Evolutionary conservation across 2,113 vertebrate genomes (phyloP), one percentile per base, ranked within the genome.

Genomic region (Cinclus cinclus): DNA sequence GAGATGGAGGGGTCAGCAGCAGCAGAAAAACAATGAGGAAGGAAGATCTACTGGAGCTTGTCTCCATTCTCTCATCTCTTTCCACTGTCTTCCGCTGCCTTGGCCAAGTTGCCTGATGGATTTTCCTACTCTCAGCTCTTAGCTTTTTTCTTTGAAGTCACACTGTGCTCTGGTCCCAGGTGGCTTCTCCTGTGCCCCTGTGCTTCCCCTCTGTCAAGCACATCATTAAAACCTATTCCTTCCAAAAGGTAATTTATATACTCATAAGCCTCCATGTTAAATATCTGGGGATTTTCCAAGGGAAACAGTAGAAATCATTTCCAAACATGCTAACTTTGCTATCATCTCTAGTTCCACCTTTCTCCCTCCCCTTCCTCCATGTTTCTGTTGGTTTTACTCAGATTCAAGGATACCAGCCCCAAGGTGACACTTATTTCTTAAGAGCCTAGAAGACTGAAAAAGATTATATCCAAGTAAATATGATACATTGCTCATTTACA

Each of bases 101-200:
- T 67, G 68, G 94, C 95, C 82, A 92, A 63, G 85, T 13, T 80
- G 76, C 68, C 71, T 95, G 94, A 96, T 96, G 90, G 87, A 90
- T 97, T 96, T 96, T 93, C 92, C 95, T 97, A 56, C 68, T 87
- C 60, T 83, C 37, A 86, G 83, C 64, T 92, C 71, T 81, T 90
- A 83, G 39, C 39, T 88, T 86, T 95, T 92, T 74, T 55, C 71
- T 94, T 96, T 97, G 82, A 90, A 95, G 64, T 47, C 82, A 47
- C 39, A 15, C 90, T 83, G 52, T 74, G 71, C 44, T 90, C 63
- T 78, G 71, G 68, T 96, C 94, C 71, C 93, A 67, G 68, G 91
- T 92, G 86, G 76, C 56, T 93, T 87, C 86, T 95, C 52, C 67
- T 70, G 13, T 96, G 94, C 90, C 92, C 85, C 60, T 44, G 58